These are phyloP conservation scores for Conus betulinus DNA, from an alignment of 1,140 invertebrate species.

Conservation along the genomic window DNA sequence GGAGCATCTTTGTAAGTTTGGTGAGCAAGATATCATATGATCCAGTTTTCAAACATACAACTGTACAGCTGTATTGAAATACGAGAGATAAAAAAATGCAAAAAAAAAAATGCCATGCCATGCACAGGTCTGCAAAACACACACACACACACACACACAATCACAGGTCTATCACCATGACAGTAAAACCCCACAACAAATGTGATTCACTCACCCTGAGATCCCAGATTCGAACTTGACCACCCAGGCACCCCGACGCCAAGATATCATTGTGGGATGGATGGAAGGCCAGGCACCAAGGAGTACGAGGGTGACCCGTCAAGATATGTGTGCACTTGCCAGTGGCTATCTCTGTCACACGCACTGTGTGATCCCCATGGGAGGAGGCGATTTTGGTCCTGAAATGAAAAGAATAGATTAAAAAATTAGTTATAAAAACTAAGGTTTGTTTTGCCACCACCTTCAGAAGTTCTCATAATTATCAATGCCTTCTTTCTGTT, in stretches of 20 bases:
- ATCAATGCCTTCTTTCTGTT: no score
- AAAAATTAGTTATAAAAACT: background rate
- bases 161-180: no score
- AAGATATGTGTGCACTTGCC: slow-evolving; percentile 88
- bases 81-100: no score
- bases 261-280: slow-evolving; percentile 89
- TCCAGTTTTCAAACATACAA: no score
- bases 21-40: no score
- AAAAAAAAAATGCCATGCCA: no score
- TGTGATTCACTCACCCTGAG: slow-evolving; percentile 83
- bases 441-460: no score
- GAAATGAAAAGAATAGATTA: background rate
- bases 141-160: background rate
- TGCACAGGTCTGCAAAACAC: no score
- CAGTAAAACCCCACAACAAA: no score
- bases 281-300: slow-evolving; percentile 94
- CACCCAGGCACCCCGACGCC: slow-evolving; percentile 91
- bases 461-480: no score
- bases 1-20: no score
- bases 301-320: slow-evolving; percentile 90
- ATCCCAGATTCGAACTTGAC: slow-evolving; percentile 94
- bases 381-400: slow-evolving; percentile 91
- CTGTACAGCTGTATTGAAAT: no score
- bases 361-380: slow-evolving; percentile 94
- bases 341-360: slow-evolving; percentile 87